Conservation (phyloP, 2,113 vertebrate species). For the Zonotrichia leucophrys region DNA sequence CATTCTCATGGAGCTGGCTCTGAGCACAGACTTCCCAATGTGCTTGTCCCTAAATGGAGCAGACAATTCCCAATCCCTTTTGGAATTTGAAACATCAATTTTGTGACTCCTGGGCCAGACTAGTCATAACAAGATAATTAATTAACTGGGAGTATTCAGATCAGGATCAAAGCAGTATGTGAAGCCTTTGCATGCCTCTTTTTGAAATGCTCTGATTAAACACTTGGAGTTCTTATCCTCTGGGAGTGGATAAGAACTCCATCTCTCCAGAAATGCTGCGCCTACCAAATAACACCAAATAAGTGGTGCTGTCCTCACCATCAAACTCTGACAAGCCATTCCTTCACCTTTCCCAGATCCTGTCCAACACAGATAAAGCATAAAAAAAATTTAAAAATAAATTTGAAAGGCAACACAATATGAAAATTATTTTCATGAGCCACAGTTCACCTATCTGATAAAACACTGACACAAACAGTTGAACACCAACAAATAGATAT, state of each 20-base stretch:
- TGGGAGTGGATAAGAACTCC: not conserved
- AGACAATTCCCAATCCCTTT: not conserved
- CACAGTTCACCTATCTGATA: not conserved
- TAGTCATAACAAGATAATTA: not conserved
- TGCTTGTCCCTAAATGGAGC: not conserved
- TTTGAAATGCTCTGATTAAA: not conserved
- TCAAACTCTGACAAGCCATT: not conserved
- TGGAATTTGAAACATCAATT: not conserved
- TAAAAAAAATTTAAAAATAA: not conserved
- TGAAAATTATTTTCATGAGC: constrained; percentile 38
- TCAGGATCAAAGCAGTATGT: not conserved
- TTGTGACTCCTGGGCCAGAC: not conserved
- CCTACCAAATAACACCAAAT: not conserved
- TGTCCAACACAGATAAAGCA: not conserved
- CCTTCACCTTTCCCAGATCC: not conserved
- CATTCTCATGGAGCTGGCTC: not conserved
- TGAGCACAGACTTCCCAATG: not conserved
- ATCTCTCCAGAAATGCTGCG: too few relatives aligned
- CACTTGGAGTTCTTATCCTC: not conserved
- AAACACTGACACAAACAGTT: not conserved
- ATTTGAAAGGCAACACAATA: not conserved
- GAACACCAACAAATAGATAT: not conserved
- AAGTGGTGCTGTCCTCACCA: not conserved
- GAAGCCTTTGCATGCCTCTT: not conserved
- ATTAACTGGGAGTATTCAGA: not conserved